These are phyloP conservation scores for Leontopithecus rosalia DNA, from an alignment of 2,797 vertebrate genomes.

Conservation along the genomic window DNA sequence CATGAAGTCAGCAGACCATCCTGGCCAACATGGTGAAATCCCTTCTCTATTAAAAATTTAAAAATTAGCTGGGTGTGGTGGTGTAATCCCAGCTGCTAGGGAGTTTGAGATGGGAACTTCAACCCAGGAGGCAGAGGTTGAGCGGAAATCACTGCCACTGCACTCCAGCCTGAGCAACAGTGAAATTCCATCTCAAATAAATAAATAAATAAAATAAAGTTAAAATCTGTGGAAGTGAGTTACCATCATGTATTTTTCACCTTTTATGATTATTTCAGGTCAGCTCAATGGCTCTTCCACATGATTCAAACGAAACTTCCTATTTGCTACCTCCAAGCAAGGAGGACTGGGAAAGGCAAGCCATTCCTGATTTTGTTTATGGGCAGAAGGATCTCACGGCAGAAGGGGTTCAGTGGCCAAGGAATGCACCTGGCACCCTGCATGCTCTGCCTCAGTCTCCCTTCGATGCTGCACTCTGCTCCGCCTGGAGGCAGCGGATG, in stretches of 20 bases:
- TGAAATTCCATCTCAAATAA: too few relatives aligned
- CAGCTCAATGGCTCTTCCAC: slow-evolving; percentile 51
- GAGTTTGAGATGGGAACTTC: too few relatives aligned
- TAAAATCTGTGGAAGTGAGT: not conserved
- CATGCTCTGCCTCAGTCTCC: slow-evolving; percentile 53
- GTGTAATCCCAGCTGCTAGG: too few relatives aligned
- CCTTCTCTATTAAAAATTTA: too few relatives aligned
- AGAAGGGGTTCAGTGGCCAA: slow-evolving; percentile 74
- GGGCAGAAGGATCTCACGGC: slow-evolving; percentile 84
- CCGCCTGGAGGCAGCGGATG: slow-evolving; percentile 90
- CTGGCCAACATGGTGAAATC: too few relatives aligned
- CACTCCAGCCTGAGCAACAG: too few relatives aligned
- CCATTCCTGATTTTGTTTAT: slow-evolving; percentile 85
- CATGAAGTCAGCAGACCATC: too few relatives aligned
- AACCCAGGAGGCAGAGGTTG: too few relatives aligned
- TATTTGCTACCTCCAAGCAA: slow-evolving; percentile 45
- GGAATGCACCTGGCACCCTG: fast-evolving
- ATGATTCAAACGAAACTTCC: not conserved
- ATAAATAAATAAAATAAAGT: too few relatives aligned
- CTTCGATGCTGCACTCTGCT: slow-evolving; percentile 88
- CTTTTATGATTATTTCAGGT: slow-evolving; percentile 39
- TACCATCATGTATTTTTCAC: not conserved
- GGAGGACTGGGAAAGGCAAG: not conserved
- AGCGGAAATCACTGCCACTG: too few relatives aligned
- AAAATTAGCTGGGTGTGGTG: too few relatives aligned